Evolutionary conservation across 2,113 vertebrate species (phyloP).

Genomic region (Oryzias celebensis): DNA sequence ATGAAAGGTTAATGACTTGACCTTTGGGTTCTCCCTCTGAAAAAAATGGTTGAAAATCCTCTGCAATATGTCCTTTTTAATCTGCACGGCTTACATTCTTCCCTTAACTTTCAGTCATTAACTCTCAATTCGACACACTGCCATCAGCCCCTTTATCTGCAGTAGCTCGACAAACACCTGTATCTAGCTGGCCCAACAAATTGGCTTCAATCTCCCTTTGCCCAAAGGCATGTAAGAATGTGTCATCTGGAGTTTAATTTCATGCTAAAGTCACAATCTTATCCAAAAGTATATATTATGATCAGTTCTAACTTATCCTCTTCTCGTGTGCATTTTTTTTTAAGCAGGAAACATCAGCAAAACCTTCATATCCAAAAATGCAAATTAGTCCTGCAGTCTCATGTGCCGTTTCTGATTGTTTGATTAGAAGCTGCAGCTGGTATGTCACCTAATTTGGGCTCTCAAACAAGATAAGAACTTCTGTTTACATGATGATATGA

Average conservation of each 20-base stretch:
- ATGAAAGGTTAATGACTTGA: conserved; percentile 73
- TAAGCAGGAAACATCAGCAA: too few relatives aligned
- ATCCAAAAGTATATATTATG: conserved; percentile 6
- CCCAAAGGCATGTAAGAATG: conserved; percentile 41
- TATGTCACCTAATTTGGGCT: background rate
- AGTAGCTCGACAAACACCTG: conserved; percentile 46
- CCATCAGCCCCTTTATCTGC: conserved; percentile 43
- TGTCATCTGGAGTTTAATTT: conserved; percentile 49
- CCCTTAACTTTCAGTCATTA: conserved; percentile 44
- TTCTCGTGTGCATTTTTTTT: too few relatives aligned
- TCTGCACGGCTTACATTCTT: conserved; percentile 42
- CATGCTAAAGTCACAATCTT: conserved; percentile 29
- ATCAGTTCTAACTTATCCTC: background rate
- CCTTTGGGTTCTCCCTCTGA: conserved; percentile 41
- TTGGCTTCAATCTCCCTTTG: conserved; percentile 45
- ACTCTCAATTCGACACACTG: conserved; percentile 1
- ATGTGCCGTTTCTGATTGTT: background rate
- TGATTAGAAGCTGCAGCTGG: conserved; percentile 2
- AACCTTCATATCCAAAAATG: background rate
- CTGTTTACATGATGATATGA: background rate
- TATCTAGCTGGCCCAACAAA: conserved; percentile 29
- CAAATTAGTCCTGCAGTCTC: background rate
- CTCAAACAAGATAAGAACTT: background rate
- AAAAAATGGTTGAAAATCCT: conserved; percentile 56
- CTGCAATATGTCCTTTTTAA: conserved; percentile 47